phyloP scores from a whole-genome alignment of 2,888 invertebrate species.

The Drosophila histrio region DNA sequence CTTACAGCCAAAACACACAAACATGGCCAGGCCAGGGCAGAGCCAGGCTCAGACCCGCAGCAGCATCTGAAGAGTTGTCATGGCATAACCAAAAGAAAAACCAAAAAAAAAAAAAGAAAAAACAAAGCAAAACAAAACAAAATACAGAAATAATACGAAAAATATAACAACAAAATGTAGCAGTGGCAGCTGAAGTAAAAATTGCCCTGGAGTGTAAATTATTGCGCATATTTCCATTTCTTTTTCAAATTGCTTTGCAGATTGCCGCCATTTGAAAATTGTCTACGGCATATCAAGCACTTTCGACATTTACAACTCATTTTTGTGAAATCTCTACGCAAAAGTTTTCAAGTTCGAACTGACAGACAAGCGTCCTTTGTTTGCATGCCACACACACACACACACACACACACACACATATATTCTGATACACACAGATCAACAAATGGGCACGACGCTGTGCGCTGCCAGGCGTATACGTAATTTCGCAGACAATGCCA shows the following conservation, averaged over 20 bases:
- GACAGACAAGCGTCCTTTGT: constrained; percentile 74
- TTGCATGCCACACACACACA: constrained; percentile 54
- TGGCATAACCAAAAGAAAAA: constrained; percentile 37
- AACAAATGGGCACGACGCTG: constrained; percentile 25
- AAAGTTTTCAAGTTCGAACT: constrained; percentile 71
- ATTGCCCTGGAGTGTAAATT: constrained; percentile 76
- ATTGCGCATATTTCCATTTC: constrained; percentile 77
- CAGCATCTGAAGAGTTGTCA: constrained; percentile 68
- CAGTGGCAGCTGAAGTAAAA: constrained; percentile 32
- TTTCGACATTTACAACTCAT: constrained; percentile 79
- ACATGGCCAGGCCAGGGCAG: constrained; percentile 51
- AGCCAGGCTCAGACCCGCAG: constrained; percentile 26
- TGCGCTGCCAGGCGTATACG: constrained; percentile 74
- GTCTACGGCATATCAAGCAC: constrained; percentile 68
- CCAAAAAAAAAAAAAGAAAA: constrained; percentile 10
- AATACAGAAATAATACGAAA: constrained; percentile 13
- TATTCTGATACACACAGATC: constrained; percentile 27
- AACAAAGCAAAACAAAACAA: constrained; percentile 15
- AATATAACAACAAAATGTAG: neutral
- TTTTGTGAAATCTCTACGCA: constrained; percentile 63
- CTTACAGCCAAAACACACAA: constrained; percentile 77
- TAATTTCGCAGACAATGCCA: constrained; percentile 73
- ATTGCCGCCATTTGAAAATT: constrained; percentile 75
- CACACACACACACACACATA: constrained; percentile 24
- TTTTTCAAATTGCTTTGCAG: constrained; percentile 75